These are phyloP conservation scores for Amphipoea lucens DNA, from an alignment of 2,888 invertebrate species.

Conservation along the genomic window DNA sequence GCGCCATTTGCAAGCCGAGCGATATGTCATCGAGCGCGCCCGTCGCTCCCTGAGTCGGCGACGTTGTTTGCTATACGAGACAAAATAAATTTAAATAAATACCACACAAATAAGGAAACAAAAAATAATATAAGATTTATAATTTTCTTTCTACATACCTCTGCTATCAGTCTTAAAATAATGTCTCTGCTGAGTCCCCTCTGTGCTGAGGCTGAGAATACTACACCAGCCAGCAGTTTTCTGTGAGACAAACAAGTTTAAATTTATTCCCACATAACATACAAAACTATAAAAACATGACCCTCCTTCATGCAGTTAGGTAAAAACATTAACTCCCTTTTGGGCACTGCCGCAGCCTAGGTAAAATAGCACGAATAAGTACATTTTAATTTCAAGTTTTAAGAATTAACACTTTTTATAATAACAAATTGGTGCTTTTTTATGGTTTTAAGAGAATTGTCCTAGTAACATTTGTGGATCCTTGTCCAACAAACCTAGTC, in stretches of 20 bases:
- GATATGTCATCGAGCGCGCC: conserved; percentile 95
- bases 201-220: conserved; percentile 87
- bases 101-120: not conserved
- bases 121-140: not conserved
- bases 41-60: conserved; percentile 87
- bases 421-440: too few species aligned
- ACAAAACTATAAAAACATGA: too few species aligned
- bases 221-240: conserved; percentile 83
- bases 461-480: too few species aligned
- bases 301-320: too few species aligned
- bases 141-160: conserved; percentile 76
- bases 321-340: too few species aligned
- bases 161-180: conserved; percentile 91
- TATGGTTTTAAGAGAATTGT: too few species aligned
- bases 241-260: conserved; percentile 62
- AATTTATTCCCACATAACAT: too few species aligned
- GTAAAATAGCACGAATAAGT: too few species aligned
- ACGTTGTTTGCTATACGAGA: conserved; percentile 79
- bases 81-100: not conserved
- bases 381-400: too few species aligned
- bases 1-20: conserved; percentile 94
- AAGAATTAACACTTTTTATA: too few species aligned
- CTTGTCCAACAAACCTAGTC: conserved; percentile 72
- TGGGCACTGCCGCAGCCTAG: too few species aligned
- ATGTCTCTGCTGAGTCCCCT: conserved; percentile 92